Conservation (phyloP, 2,113 vertebrate genomes). For the Elephas maximus region DNA sequence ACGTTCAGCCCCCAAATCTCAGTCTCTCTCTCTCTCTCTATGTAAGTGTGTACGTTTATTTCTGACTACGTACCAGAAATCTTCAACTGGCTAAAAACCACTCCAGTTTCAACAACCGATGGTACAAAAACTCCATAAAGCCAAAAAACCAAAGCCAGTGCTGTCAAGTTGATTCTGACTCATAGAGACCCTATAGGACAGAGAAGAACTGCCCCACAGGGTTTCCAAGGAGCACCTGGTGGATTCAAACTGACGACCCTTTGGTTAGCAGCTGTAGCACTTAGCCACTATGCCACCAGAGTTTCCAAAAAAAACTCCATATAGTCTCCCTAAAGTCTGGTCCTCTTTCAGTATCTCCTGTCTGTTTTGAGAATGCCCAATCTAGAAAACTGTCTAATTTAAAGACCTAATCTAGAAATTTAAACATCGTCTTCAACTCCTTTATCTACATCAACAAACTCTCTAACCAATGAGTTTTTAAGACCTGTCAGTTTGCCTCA, state of each 20-base stretch:
- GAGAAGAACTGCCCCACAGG: too few species aligned
- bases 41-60: background rate
- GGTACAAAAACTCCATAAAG: background rate
- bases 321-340: background rate
- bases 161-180: too few species aligned
- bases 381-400: background rate
- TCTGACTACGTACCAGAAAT: background rate
- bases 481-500: background rate
- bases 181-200: too few species aligned
- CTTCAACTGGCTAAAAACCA: background rate
- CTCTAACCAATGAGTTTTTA: background rate
- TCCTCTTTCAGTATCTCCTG: background rate
- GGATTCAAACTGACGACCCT: too few species aligned
- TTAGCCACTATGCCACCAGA: too few species aligned
- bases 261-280: too few species aligned
- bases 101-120: background rate
- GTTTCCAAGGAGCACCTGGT: too few species aligned
- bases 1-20: background rate
- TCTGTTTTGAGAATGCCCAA: background rate
- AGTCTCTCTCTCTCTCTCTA: background rate
- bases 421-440: background rate
- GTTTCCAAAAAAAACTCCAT: background rate
- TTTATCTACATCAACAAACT: background rate
- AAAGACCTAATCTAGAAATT: background rate
- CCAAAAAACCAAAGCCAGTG: too few species aligned